Evolutionary conservation across 2,888 invertebrate species (phyloP).

Genomic region (Allacma fusca): DNA sequence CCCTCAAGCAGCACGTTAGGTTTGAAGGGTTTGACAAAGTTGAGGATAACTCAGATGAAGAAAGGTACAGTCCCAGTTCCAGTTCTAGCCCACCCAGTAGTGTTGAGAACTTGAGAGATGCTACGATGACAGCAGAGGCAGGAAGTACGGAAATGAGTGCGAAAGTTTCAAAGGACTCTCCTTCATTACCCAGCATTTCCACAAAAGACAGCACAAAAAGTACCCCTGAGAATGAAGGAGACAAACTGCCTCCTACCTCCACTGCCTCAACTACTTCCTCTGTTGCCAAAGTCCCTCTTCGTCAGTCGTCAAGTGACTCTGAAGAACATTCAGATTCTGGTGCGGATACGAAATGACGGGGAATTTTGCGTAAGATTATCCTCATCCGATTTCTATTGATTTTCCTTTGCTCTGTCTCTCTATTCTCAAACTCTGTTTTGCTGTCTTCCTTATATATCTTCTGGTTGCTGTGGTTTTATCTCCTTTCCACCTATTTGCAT

Average conservation of each 20-base stretch:
- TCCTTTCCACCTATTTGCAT: no score
- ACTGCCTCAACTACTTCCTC: constrained; percentile 64
- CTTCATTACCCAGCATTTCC: constrained; percentile 18
- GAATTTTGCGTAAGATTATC: constrained; percentile 31
- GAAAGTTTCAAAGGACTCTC: constrained; percentile 22
- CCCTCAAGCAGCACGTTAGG: constrained; percentile 33
- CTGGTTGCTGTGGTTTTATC: no score
- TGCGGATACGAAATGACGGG: constrained; percentile 27
- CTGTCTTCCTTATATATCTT: background rate
- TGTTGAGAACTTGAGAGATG: constrained; percentile 17
- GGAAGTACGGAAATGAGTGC: background rate
- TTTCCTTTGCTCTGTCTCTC: constrained; percentile 6
- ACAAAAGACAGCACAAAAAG: constrained; percentile 2
- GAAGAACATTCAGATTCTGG: constrained; percentile 32
- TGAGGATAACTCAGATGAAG: constrained; percentile 52
- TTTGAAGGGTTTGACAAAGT: constrained; percentile 25
- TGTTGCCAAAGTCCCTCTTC: constrained; percentile 62
- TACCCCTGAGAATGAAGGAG: background rate
- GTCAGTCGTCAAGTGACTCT: constrained; percentile 27
- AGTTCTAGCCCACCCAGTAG: constrained; percentile 21
- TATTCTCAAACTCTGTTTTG: constrained; percentile 3
- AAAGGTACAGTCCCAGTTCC: constrained; percentile 34
- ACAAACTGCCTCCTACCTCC: constrained; percentile 63
- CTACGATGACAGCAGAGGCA: background rate
- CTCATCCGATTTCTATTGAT: constrained; percentile 29